A percentile compares a stretch with the other conserved stretches of the same genome.
Conservation (phyloP, 2,113 vertebrate genomes). For the Phalacrocorax brasilianus region DNA sequence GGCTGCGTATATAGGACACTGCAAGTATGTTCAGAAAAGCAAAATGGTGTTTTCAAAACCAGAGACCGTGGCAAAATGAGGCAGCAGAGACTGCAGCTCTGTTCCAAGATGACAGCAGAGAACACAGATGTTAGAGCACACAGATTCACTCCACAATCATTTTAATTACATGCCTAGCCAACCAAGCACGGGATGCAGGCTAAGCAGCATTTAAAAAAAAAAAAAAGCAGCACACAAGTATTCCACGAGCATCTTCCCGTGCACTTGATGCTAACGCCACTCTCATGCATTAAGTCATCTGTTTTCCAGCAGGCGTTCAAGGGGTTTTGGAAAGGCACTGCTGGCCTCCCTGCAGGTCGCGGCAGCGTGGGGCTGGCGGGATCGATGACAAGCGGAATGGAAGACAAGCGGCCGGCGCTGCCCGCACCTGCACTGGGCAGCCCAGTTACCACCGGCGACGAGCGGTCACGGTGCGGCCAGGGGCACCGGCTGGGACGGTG, state of each 20-base stretch:
- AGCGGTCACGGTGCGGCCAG: fast-evolving
- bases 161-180: slow-evolving; percentile 29
- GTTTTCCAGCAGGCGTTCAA: not conserved
- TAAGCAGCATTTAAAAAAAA: not conserved
- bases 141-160: slow-evolving; percentile 11
- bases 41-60: slow-evolving; percentile 61
- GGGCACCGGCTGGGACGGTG: not conserved
- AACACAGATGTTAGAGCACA: slow-evolving; percentile 27
- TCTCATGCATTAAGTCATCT: not conserved
- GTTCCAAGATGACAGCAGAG: slow-evolving; percentile 51
- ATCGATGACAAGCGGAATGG: fast-evolving
- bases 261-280: not conserved
- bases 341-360: not conserved
- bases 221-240: not conserved
- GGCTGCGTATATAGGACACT: not conserved
- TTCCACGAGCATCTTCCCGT: not conserved
- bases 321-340: not conserved
- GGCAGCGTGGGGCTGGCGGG: not conserved
- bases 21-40: not conserved
- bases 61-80: slow-evolving; percentile 20
- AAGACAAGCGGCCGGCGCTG: not conserved
- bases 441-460: fast-evolving
- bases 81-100: slow-evolving; percentile 59
- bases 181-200: not conserved
- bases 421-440: not conserved